These are phyloP conservation scores for Schizopygopsis malacanthus DNA, from an alignment of 2,797 vertebrate genomes.

Conservation along the genomic window DNA sequence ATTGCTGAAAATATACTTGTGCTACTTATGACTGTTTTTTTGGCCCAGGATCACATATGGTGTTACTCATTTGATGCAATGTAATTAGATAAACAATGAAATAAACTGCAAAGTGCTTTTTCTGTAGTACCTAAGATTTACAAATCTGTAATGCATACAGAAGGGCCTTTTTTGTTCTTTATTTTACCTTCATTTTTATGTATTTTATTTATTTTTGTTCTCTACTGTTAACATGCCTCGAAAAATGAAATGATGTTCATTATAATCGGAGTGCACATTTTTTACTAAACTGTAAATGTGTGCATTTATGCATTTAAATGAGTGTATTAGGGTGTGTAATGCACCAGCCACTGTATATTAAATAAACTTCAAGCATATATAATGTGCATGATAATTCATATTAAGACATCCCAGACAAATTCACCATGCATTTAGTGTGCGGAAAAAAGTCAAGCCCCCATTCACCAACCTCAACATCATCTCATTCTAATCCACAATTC, in stretches of 20 bases:
- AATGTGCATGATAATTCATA: constrained; percentile 9
- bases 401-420: constrained; percentile 16
- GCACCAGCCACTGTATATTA: constrained; percentile 1
- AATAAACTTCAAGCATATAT: constrained; percentile 4
- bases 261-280: neutral
- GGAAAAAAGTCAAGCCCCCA: constrained; percentile 27
- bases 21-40: neutral
- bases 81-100: neutral
- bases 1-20: neutral
- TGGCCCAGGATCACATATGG: neutral
- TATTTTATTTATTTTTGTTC: neutral
- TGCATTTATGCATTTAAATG: constrained; percentile 6
- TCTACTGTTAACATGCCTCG: neutral
- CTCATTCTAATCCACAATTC: constrained; percentile 47
- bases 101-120: neutral
- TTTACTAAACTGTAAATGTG: neutral
- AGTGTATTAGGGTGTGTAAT: neutral
- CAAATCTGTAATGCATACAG: neutral
- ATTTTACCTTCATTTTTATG: neutral
- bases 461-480: constrained; percentile 39
- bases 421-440: constrained; percentile 5
- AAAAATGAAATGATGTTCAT: neutral
- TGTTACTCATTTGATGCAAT: neutral
- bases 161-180: neutral
- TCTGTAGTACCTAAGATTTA: neutral